phyloP scores from a whole-genome alignment of 2,888 invertebrate genomes.

The Norana najaformis region DNA sequence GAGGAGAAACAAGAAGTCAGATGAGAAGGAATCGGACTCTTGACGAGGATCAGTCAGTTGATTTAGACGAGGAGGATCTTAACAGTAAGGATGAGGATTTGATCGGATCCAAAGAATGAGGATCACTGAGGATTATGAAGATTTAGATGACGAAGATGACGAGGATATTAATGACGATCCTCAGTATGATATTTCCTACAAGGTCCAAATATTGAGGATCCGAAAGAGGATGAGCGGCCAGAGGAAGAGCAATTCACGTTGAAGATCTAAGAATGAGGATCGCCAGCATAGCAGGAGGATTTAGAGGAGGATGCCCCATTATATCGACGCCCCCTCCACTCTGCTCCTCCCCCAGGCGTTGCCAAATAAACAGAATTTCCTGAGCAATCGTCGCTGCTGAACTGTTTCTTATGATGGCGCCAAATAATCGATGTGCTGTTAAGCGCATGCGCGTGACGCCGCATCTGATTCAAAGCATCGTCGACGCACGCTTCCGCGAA shows the following conservation, averaged over 20 bases:
- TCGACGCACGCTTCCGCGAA: background rate
- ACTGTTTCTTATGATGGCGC: background rate
- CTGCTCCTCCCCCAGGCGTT: background rate
- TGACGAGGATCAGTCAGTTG: too few species aligned
- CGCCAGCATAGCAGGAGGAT: background rate
- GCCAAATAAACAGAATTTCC: conserved; percentile 4
- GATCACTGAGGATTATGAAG: too few species aligned
- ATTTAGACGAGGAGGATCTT: too few species aligned
- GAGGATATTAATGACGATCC: too few species aligned
- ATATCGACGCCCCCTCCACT: too few species aligned
- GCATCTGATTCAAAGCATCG: conserved; percentile 14
- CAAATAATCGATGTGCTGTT: conserved; percentile 14
- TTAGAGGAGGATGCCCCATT: background rate
- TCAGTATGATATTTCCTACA: background rate
- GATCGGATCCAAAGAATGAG: too few species aligned
- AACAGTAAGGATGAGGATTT: too few species aligned
- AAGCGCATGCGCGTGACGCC: conserved; percentile 9
- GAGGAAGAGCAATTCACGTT: background rate
- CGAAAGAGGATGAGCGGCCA: background rate
- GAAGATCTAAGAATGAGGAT: background rate
- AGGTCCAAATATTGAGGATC: too few species aligned
- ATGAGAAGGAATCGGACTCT: conserved; percentile 4
- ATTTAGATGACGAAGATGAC: too few species aligned
- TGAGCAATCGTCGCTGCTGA: background rate
- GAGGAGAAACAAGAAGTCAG: background rate